Evolutionary conservation across 2,888 invertebrate species (phyloP), one percentile per base, ranked within the genome.

Genomic region (Microdon myrmicae): DNA sequence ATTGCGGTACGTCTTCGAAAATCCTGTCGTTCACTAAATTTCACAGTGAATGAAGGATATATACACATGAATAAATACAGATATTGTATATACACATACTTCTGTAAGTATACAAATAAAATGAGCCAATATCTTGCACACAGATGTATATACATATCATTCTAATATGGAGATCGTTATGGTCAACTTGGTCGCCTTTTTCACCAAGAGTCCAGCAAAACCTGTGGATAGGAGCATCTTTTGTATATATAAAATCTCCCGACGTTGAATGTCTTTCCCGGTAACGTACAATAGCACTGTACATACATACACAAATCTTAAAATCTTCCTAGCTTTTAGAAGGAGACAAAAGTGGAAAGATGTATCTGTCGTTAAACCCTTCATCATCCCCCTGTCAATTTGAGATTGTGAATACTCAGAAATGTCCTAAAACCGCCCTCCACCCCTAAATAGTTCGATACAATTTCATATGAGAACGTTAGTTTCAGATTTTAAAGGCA

Each of bases 221-320:
- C 20, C 32, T 41, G 8, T 22, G 34, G 19, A 43, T 41, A 58
- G 39, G 41, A 47, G 53, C 58, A 58, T 58, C 64, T 58, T 56
- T 58, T 58, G 61, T 64, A 31, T 56, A 51, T 51, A 35, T 56
- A 53, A 58, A 53, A 58, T 58, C 58, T 58, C 64, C 47, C 49
- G 45, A 58, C 47, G 53, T 64, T 45, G 47, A 64, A 64, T 64
- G 58, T 64, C 58, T 51, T 64, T 64, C 64, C 58, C 51, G 51
- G 47, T 58, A 58, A n/a, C n/a, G n/a, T n/a, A n/a, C n/a, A n/a
- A n/a, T n/a, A n/a, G n/a, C n/a, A 5, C 13, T 32, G 19, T 22
- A 43, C 10, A 12, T 9, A 22, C 10, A 9, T 19, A 14, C 22
- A 39, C 23, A 32, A 2, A 13, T 5, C 19, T 26, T 8, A 17